Conservation (phyloP, 2,797 vertebrate species). For the Neomorphus geoffroyi region DNA sequence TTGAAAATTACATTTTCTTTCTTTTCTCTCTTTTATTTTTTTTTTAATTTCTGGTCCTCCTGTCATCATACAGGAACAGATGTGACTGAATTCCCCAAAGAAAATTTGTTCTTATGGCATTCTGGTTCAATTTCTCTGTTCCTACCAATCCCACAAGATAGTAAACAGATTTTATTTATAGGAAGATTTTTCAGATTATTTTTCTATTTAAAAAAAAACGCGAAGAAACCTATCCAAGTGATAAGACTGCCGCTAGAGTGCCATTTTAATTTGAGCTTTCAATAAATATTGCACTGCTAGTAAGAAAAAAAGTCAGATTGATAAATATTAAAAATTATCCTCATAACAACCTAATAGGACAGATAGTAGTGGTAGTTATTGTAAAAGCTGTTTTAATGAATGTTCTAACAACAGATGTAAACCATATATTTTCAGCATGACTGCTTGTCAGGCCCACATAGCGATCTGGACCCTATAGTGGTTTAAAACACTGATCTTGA, state of each 20-base stretch:
- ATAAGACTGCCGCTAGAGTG: background rate
- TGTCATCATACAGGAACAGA: background rate
- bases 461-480: background rate
- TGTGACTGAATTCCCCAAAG: constrained; percentile 46
- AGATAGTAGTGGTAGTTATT: background rate
- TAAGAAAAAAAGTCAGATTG: background rate
- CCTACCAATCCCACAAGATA: background rate
- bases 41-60: background rate
- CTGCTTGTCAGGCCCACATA: background rate
- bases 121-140: constrained; percentile 18
- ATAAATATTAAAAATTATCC: background rate
- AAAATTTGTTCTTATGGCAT: background rate
- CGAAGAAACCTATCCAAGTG: background rate
- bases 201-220: background rate
- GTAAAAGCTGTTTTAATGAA: background rate
- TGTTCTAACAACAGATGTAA: background rate
- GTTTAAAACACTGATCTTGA: background rate
- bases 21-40: background rate
- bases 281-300: background rate
- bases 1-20: background rate
- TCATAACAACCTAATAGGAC: background rate
- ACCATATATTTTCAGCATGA: background rate
- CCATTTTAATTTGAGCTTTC: background rate
- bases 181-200: background rate
- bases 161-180: constrained; percentile 3